Evolutionary conservation across 2,113 vertebrate species (phyloP).

Genomic region (Chunga burmeisteri): DNA sequence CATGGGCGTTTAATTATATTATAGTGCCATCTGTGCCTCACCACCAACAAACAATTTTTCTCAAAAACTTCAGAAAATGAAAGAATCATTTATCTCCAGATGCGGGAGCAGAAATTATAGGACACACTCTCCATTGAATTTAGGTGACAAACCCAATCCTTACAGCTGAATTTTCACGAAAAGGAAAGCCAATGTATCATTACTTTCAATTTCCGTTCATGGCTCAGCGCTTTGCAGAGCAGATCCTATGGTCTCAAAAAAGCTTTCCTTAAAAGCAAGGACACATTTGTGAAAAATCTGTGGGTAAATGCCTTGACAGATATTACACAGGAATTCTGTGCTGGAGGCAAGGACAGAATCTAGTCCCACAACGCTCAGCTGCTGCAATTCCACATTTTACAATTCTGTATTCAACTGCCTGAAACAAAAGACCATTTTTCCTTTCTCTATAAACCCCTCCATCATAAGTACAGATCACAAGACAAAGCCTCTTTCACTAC

Average conservation of each 20-base stretch:
- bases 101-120: neutral
- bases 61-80: neutral
- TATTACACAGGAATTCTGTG: neutral
- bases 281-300: neutral
- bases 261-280: neutral
- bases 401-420: slow-evolving; percentile 49
- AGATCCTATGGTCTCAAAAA: neutral
- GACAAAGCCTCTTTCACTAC: slow-evolving; percentile 57
- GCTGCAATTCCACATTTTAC: slow-evolving; percentile 20
- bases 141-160: neutral
- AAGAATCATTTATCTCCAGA: neutral
- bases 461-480: slow-evolving; percentile 38
- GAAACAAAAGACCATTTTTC: slow-evolving; percentile 64
- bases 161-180: neutral
- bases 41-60: neutral
- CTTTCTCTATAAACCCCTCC: slow-evolving; percentile 30
- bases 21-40: neutral
- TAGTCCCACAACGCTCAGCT: slow-evolving; percentile 4
- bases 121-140: neutral
- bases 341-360: slow-evolving; percentile 22
- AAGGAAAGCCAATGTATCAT: neutral
- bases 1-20: neutral
- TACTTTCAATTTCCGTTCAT: neutral
- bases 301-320: neutral
- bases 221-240: neutral